phyloP scores from a whole-genome alignment of 2,113 vertebrate genomes.

The Peromyscus leucopus region DNA sequence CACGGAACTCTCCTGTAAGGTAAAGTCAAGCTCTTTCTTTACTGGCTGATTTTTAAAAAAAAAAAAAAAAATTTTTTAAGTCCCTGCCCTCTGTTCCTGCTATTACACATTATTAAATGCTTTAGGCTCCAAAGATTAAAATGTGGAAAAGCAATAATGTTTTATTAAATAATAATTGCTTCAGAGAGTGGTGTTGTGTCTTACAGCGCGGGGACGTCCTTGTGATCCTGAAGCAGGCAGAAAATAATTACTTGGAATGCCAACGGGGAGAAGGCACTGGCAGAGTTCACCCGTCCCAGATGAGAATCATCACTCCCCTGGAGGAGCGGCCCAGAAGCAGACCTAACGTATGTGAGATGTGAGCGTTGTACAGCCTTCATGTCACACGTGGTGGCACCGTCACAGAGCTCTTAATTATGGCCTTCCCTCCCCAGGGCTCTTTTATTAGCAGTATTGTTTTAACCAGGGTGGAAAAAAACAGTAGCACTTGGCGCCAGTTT shows the following conservation, averaged over 20 bases:
- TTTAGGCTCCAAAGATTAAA: conserved; percentile 81
- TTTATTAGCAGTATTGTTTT: conserved; percentile 66
- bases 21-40: conserved; percentile 80
- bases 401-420: conserved; percentile 67
- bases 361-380: conserved; percentile 38
- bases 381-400: neutral
- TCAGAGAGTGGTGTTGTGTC: conserved; percentile 78
- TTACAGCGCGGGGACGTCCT: conserved; percentile 90
- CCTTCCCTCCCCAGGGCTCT: conserved; percentile 49
- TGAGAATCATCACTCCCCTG: conserved; percentile 91
- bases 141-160: conserved; percentile 77
- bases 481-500: conserved; percentile 68
- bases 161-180: conserved; percentile 85
- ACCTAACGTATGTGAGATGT: conserved; percentile 80
- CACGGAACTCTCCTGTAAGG: conserved; percentile 92
- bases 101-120: conserved; percentile 69
- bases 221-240: conserved; percentile 87
- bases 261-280: conserved; percentile 88
- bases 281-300: conserved; percentile 86
- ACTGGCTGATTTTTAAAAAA: neutral
- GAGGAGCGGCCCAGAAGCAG: conserved; percentile 78
- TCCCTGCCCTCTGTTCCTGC: conserved; percentile 24
- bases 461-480: conserved; percentile 52
- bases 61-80: neutral
- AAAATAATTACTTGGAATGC: conserved; percentile 89